Conservation (phyloP, 2,797 vertebrate species). For the Poecilia picta region DNA sequence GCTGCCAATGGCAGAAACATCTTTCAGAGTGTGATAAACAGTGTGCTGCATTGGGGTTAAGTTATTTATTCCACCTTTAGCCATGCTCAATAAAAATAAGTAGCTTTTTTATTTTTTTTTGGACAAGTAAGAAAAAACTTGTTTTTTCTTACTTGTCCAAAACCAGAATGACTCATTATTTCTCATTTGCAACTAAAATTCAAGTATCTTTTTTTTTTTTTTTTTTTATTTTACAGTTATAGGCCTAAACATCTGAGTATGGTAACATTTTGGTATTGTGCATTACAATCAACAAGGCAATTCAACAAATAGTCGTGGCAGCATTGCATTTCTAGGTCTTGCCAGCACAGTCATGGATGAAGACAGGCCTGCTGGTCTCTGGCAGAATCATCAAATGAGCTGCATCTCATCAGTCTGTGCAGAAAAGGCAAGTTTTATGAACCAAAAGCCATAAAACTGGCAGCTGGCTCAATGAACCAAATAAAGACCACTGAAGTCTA, state of each 20-base stretch:
- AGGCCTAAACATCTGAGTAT: background rate
- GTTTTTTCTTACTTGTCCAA: constrained; percentile 18
- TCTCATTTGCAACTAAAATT: constrained; percentile 49
- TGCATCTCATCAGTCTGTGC: background rate
- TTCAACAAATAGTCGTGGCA: background rate
- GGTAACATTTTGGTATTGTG: background rate
- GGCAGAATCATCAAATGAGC: background rate
- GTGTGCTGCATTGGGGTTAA: constrained; percentile 36
- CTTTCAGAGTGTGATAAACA: constrained; percentile 50
- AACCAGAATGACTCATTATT: constrained; percentile 54
- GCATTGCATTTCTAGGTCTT: constrained; percentile 26
- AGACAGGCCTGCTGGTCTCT: constrained; percentile 20
- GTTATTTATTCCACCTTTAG: constrained; percentile 27
- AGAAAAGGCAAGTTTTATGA: background rate
- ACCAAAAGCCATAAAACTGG: background rate
- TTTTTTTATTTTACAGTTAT: background rate
- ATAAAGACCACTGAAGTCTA: background rate
- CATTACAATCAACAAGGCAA: background rate
- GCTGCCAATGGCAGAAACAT: constrained; percentile 43
- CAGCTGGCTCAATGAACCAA: background rate
- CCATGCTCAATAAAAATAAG: constrained; percentile 15
- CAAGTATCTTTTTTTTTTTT: too few relatives aligned
- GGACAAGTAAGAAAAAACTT: too few relatives aligned
- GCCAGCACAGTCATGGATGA: constrained; percentile 54
- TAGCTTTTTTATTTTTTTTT: background rate